Base-by-base conservation (phyloP, 1,140 invertebrate species). In the Leptonema lineaticorne region DNA sequence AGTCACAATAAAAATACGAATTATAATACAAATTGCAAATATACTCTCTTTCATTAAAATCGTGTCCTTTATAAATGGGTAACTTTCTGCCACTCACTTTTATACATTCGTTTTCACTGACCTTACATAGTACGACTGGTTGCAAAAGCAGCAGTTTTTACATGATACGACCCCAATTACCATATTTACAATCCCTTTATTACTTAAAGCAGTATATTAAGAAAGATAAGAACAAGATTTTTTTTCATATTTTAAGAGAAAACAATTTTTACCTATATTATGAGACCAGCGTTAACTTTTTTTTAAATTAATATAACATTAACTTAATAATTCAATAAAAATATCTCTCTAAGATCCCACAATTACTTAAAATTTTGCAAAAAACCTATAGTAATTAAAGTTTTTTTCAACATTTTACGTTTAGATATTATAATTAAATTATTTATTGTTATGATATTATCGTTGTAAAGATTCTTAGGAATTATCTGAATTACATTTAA, bases 11-110 rank as follows among this genome's bases (percentile, higher is more conserved):
- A 68, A 53, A 62, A 67, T 57, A 59, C 48, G 18, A 68, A 63
- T 33, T 16, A 45, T 53, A 62, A 26, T 41, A 57, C 68, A 66
- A 63, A 66, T 69, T 69, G 68, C 63, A 63, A 66, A 69, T 60
- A 37, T 28, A 63, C 63, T 69, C 67, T n/a, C n/a, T n/a, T n/a
- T n/a, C n/a, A n/a, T n/a, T n/a, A n/a, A n/a, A n/a, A n/a, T n/a
- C n/a, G n/a, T n/a, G n/a, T n/a, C n/a, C n/a, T n/a, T n/a, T n/a
- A n/a, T n/a, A n/a, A 53, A 33, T 53, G 59, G 59, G 37, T 41
- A 50, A 30, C 68, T 16, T 64, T 67, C 26, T 33, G 30, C 37
- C 29, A 24, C 5, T 60, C 28, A 11, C 9, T 8, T 50, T 37
- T 26, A 20, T 22, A 45, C 45, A 18, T 22, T 66, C 9, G 16